These are phyloP conservation scores for Danaus chrysippus DNA, from an alignment of 2,888 invertebrate genomes.

Conservation along the genomic window DNA sequence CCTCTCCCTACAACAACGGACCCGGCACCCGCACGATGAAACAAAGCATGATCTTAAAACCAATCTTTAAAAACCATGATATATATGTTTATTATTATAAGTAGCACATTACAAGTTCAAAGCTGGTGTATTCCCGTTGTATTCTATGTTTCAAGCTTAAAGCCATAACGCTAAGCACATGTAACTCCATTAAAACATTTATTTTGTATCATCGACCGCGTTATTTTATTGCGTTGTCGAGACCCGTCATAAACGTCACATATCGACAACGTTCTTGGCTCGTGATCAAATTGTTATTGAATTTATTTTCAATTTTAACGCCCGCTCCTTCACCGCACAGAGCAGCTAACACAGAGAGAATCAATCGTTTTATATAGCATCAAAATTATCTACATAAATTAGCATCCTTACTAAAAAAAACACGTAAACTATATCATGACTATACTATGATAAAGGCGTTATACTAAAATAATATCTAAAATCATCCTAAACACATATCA, in stretches of 20 bases:
- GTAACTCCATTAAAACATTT: conserved; percentile 2
- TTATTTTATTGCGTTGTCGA: conserved; percentile 49
- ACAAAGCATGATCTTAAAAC: too few relatives aligned
- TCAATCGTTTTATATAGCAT: background rate
- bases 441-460: too few relatives aligned
- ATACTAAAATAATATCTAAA: background rate
- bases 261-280: conserved; percentile 74
- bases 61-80: too few relatives aligned
- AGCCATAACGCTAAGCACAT: conserved; percentile 1
- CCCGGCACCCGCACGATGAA: too few relatives aligned
- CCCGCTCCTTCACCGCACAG: conserved; percentile 69
- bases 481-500: background rate
- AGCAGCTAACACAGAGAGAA: conserved; percentile 42
- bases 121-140: too few relatives aligned
- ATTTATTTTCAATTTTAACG: conserved; percentile 79
- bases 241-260: conserved; percentile 67
- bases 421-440: too few relatives aligned
- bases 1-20: too few relatives aligned
- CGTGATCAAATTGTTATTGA: conserved; percentile 79
- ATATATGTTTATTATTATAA: too few relatives aligned
- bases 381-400: too few relatives aligned
- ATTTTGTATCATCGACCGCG: conserved; percentile 24
- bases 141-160: background rate
- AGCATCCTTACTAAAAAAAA: too few relatives aligned
- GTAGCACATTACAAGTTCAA: too few relatives aligned